Percentiles rank a stretch among this genome's conserved stretches.
Conservation (phyloP, 2,888 invertebrate species). For the Erannis defoliaria region DNA sequence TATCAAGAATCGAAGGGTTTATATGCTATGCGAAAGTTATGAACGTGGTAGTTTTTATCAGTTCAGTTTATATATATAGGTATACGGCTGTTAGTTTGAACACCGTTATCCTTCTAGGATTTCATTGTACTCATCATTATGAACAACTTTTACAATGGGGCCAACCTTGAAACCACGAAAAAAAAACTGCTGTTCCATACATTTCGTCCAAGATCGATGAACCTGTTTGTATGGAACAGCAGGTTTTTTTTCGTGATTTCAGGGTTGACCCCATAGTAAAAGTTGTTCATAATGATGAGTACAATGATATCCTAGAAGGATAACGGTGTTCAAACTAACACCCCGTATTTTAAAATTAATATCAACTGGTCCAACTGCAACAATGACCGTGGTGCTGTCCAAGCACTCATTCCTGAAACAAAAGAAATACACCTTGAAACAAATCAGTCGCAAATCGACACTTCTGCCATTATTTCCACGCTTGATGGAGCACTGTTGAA, state of each 20-base stretch:
- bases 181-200: too few species aligned
- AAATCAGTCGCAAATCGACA: conserved; percentile 33
- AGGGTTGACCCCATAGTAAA: too few species aligned
- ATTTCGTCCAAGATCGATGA: too few species aligned
- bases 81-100: too few species aligned
- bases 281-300: too few species aligned
- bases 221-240: too few species aligned
- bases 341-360: background rate
- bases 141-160: too few species aligned
- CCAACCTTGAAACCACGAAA: too few species aligned
- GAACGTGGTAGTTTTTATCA: background rate
- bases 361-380: background rate
- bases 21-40: background rate
- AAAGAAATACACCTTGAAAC: conserved; percentile 29
- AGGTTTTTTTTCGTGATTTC: too few species aligned
- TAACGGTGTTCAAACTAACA: background rate
- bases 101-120: too few species aligned
- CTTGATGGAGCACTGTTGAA: conserved; percentile 54
- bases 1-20: background rate
- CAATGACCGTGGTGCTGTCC: background rate
- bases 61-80: background rate
- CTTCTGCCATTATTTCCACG: conserved; percentile 57
- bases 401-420: conserved; percentile 1
- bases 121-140: too few species aligned
- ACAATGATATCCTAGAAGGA: too few species aligned